phyloP scores from a whole-genome alignment of 2,113 vertebrate genomes.

The Cyanoderma ruficeps region DNA sequence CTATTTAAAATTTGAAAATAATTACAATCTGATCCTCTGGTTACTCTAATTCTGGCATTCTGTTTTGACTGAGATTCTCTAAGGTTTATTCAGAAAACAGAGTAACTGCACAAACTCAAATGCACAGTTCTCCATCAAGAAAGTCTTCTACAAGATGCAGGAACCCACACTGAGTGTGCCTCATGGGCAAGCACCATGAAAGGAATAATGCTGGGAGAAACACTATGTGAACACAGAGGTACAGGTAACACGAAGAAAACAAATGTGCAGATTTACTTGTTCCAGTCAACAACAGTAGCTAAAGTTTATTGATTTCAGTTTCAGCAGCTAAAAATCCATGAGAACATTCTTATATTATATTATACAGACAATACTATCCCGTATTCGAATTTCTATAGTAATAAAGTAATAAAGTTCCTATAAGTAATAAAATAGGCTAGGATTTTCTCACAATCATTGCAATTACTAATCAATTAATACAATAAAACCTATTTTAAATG shows the following conservation, averaged over 20 bases:
- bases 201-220: not conserved
- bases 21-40: not conserved
- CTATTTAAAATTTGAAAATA: not conserved
- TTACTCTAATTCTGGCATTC: not conserved
- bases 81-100: not conserved
- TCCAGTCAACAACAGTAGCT: constrained; percentile 39
- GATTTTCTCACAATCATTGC: constrained; percentile 16
- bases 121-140: not conserved
- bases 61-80: not conserved
- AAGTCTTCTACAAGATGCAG: not conserved
- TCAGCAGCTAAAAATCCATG: constrained; percentile 63
- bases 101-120: not conserved
- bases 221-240: not conserved
- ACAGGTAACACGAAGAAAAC: not conserved
- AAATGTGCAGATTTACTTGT: constrained; percentile 52
- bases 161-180: not conserved
- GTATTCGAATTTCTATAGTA: constrained; percentile 16
- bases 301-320: constrained; percentile 56
- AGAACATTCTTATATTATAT: constrained; percentile 34
- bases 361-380: constrained; percentile 55
- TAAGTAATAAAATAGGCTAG: constrained; percentile 7
- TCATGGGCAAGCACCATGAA: not conserved
- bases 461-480: constrained; percentile 17
- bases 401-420: no score
- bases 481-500: constrained; percentile 15